Conservation (phyloP, 2,797 vertebrate species). For the Scleropages formosus region DNA sequence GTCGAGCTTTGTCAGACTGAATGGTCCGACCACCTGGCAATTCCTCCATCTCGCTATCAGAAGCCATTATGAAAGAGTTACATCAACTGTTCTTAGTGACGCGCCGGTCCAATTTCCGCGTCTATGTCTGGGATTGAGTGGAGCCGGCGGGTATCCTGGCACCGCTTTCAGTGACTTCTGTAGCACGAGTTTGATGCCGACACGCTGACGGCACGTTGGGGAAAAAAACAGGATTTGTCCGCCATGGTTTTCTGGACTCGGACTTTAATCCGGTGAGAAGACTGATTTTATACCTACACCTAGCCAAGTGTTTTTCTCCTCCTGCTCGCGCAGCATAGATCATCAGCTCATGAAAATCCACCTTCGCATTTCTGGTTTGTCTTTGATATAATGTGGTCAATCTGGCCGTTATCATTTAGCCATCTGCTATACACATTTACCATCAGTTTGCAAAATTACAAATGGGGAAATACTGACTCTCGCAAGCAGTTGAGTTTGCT, state of each 20-base stretch:
- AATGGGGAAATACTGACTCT: no score
- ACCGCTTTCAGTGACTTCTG: neutral
- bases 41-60: neutral
- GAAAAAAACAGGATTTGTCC: neutral
- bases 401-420: no score
- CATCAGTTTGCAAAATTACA: no score
- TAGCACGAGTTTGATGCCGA: neutral
- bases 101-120: neutral
- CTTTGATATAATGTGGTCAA: neutral
- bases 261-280: neutral
- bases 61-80: neutral
- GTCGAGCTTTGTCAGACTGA: neutral
- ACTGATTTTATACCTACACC: neutral
- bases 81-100: conserved; percentile 1
- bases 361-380: neutral
- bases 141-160: neutral
- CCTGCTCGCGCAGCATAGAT: neutral
- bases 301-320: neutral
- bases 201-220: neutral
- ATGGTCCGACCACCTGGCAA: neutral
- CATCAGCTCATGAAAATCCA: no score
- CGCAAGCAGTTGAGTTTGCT: no score
- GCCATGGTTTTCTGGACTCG: neutral
- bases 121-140: neutral
- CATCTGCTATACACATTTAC: no score